Evolutionary conservation across 1,140 invertebrate species (phyloP).

Genomic region (Anastrepha obliqua): DNA sequence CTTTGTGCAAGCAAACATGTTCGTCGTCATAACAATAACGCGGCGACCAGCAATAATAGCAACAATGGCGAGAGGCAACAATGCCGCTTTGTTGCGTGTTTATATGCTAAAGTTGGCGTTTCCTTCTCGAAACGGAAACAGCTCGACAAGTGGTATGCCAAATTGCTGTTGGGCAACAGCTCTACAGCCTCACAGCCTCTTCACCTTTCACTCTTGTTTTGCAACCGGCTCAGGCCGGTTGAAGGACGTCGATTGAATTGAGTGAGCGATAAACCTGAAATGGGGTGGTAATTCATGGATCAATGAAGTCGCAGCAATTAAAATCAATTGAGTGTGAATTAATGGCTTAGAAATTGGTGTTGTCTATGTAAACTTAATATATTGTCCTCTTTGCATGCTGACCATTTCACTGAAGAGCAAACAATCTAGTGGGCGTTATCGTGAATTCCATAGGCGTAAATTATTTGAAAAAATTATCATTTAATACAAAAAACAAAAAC

Average conservation of each 20-base stretch:
- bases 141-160: conserved; percentile 22
- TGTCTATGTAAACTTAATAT: no score
- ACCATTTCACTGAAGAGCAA: no score
- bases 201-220: not conserved
- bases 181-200: not conserved
- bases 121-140: not conserved
- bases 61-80: not conserved
- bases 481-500: no score
- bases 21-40: conserved; percentile 14
- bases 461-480: no score
- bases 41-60: not conserved
- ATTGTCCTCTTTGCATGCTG: no score
- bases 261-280: conserved; percentile 40
- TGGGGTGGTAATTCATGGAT: conserved; percentile 15
- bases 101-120: conserved; percentile 8
- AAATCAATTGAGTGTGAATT: conserved; percentile 27
- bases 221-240: not conserved
- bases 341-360: not conserved
- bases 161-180: not conserved
- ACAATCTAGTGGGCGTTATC: no score
- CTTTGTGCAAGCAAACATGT: conserved; percentile 12
- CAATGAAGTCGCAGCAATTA: conserved; percentile 33
- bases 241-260: not conserved
- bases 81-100: conserved; percentile 21
- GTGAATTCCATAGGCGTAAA: no score